Base-by-base conservation (phyloP, 30 jellyfish, hydroid and myxozoan species). In the Pelagia noctiluca region DNA sequence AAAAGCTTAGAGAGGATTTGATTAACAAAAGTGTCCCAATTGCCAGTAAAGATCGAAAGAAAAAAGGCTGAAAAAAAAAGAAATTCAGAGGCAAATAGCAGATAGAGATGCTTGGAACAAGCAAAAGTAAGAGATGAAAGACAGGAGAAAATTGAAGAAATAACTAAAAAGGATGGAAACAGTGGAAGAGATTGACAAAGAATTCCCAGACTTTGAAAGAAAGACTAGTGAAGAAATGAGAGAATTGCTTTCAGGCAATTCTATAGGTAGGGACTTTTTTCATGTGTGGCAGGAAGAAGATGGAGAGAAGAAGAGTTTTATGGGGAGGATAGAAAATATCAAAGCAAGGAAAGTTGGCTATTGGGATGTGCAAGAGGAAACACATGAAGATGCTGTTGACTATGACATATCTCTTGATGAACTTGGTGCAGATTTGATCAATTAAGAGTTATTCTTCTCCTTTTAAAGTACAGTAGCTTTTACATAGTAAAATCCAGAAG, bases 1-100 rank as follows among this genome's bases (percentile, higher is more conserved):
- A n/a, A n/a, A n/a, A n/a, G n/a, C n/a, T n/a, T n/a, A n/a, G n/a
- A n/a, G n/a, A n/a, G n/a, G n/a, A n/a, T n/a, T n/a, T n/a, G n/a
- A n/a, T n/a, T n/a, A n/a, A n/a, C n/a, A n/a, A n/a, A n/a, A n/a
- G n/a, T n/a, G n/a, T n/a, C n/a, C n/a, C n/a, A n/a, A n/a, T n/a
- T n/a, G n/a, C n/a, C n/a, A n/a, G n/a, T n/a, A n/a, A n/a, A n/a
- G n/a, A n/a, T n/a, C n/a, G n/a, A n/a, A n/a, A n/a, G n/a, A n/a
- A n/a, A n/a, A n/a, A n/a, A n/a, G n/a, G n/a, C n/a, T n/a, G n/a
- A 71, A 47, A 25, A 37, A 21, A 71, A 32, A 71, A 49, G 84
- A 71, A 33, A 42, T 38, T 23, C 29, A 37, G 33, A 33, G 32
- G 0, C 34, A 38, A 7, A 37, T 38, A 25, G 1, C 70, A 49